Evolutionary conservation across 2,797 vertebrate genomes (phyloP), one percentile per base, ranked within the genome.

Genomic region (Apodemus agrarius): DNA sequence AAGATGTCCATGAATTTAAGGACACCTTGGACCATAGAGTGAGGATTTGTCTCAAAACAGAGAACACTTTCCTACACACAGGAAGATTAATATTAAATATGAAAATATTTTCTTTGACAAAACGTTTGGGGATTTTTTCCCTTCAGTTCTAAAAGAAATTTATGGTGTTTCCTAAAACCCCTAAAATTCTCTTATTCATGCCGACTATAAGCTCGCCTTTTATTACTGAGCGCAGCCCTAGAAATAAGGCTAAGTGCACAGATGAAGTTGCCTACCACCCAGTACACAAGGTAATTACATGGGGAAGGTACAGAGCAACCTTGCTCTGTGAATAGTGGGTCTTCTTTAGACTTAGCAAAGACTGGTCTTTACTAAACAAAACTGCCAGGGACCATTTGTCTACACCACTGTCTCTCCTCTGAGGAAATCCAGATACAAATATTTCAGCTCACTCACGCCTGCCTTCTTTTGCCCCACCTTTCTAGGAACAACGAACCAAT

Each of bases 141-240:
- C 63, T 82, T 96, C 65, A 59, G 74, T 83, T 91, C 94, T 89
- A 94, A 91, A 93, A 61, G 4, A 86, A 95, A 93, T 87, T 43
- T 14, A 65, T 74, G 59, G 37, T 6, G 11, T 52, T 89, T 88
- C 61, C 16, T 14, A 11, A 29, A 61, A 14, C 37, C 19, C 40
- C 49, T 52, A 6, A 63, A 97, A 93, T 34, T 89, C 37, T 78
- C 37, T 46, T 76, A 2, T 31, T 26, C 17, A 1, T 11, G 0
- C 11, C 72, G 12, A 69, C 40, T 40, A 49, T 81, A 31, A 79
- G 29, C 34, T 1, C 2, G 29, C n/a, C 34, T 57, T 69, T 17
- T 24, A 1, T 16, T 37, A 37, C 7, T n/a, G 7, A 79, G 54
- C 4, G 17, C 0, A 17, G 6, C 46, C 31, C 34, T 67, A n/a